Evolutionary conservation across 2,888 invertebrate genomes (phyloP).

Genomic region (Theretra japonica): DNA sequence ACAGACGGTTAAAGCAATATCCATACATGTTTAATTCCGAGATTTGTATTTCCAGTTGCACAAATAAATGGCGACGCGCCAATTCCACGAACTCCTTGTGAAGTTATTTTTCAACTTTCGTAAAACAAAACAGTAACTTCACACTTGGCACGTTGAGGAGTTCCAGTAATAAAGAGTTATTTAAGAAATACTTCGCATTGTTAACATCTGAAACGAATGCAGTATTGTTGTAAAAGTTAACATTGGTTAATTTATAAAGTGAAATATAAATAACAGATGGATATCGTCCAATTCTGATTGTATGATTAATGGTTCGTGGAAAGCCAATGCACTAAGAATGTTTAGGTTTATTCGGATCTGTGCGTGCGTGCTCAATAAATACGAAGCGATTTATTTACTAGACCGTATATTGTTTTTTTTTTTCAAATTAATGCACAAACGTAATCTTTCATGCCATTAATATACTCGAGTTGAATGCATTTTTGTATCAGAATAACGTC

Average conservation of each 20-base stretch:
- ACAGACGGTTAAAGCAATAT: background rate
- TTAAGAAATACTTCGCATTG: background rate
- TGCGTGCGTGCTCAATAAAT: background rate
- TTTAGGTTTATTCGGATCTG: background rate
- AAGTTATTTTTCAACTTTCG: conserved; percentile 7
- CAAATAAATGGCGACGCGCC: background rate
- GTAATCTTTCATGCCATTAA: background rate
- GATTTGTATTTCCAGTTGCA: background rate
- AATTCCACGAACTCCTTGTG: background rate
- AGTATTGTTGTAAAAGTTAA: background rate
- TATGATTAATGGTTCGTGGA: background rate
- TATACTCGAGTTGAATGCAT: too few species aligned
- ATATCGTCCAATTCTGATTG: background rate
- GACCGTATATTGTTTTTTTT: background rate
- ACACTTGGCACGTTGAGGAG: background rate
- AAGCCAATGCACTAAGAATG: background rate
- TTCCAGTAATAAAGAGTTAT: background rate
- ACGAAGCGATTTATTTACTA: background rate
- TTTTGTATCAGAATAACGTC: too few species aligned
- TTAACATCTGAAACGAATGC: background rate
- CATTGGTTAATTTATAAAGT: background rate
- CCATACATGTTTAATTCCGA: background rate
- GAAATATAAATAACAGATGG: background rate
- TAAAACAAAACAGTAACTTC: conserved; percentile 2
- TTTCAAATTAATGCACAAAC: background rate